Evolutionary conservation across 2,113 vertebrate genomes (phyloP).

Genomic region (Rhea americana): DNA sequence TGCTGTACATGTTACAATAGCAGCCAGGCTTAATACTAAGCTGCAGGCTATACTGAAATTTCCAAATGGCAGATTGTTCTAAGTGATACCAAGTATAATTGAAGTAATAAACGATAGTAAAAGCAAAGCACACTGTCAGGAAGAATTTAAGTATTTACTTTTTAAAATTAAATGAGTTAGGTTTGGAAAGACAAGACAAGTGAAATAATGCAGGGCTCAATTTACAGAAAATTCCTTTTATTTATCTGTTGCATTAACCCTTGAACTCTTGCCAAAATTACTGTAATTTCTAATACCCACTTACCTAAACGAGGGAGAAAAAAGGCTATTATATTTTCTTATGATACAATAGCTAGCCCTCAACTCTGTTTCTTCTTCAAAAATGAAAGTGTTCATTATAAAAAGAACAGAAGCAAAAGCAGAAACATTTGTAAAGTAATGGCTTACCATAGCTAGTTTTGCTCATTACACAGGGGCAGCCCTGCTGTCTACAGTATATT

Average conservation of each 20-base stretch:
- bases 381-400: constrained; percentile 40
- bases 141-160: constrained; percentile 88
- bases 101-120: constrained; percentile 86
- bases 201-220: constrained; percentile 86
- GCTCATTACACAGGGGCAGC: not conserved
- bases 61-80: constrained; percentile 85
- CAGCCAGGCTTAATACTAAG: constrained; percentile 84
- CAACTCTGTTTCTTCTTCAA: constrained; percentile 45
- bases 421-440: constrained; percentile 20
- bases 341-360: constrained; percentile 45
- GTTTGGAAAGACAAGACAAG: constrained; percentile 82
- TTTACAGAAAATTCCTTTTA: constrained; percentile 88
- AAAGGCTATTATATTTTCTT: constrained; percentile 63
- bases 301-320: constrained; percentile 75
- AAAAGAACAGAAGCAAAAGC: constrained; percentile 23
- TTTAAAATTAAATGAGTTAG: constrained; percentile 86
- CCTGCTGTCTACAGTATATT: not conserved
- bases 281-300: constrained; percentile 79
- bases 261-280: constrained; percentile 86
- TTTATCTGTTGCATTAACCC: constrained; percentile 87
- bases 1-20: constrained; percentile 86
- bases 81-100: constrained; percentile 85
- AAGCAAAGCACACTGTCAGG: constrained; percentile 85
- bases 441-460: constrained; percentile 18
- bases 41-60: constrained; percentile 84